Base-by-base conservation (phyloP, 2,113 vertebrate species). In the Quiscalus mexicanus region DNA sequence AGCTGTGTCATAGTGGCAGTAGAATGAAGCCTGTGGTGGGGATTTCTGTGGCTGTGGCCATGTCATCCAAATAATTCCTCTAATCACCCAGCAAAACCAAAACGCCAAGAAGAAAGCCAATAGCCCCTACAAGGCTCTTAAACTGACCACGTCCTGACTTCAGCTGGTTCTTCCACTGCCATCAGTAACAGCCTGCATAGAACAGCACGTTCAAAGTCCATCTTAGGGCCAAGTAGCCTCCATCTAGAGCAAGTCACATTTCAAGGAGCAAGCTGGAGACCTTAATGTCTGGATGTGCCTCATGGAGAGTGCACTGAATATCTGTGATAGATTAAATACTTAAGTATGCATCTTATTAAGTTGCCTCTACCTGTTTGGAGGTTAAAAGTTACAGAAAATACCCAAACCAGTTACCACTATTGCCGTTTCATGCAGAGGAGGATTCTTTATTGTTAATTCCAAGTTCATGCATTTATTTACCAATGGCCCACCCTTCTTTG, bases 121-220 rank as follows among this genome's bases (percentile, higher is more conserved):
- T 25, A 35, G 9, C 2, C 22, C 16, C 9, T 41, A 14, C 9
- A 50, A 70, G 15, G 14, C 33, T 68, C 35, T 81, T 75, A 58
- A 58, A 15, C 9, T 68, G 35, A n/a, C 33, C 25, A 6, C 0
- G 0, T 70, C 80, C 71, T 73, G 27, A 10, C 62, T 81, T 86
- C 16, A 6, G 7, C n/a, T 64, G 44, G 17, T 45, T 91, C 16
- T 91, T 52, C 33, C 23, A 4, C 10, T 19, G 22, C 44, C 11
- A 9, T 59, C 44, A 15, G 24, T n/a, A 50, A 22, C 20, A 52
- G 22, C 10, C 49, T 83, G 11, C 31, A 35, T 18, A 37, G 62
- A 84, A 5, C 31, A 55, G 15, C 8, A 9, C 2, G 0, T 76
- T 65, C 1, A 0, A 31, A 76, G 37, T 20, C 30, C 18, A 2